phyloP scores from a whole-genome alignment of 2,113 vertebrate genomes.

The Cercopithecus mona region DNA sequence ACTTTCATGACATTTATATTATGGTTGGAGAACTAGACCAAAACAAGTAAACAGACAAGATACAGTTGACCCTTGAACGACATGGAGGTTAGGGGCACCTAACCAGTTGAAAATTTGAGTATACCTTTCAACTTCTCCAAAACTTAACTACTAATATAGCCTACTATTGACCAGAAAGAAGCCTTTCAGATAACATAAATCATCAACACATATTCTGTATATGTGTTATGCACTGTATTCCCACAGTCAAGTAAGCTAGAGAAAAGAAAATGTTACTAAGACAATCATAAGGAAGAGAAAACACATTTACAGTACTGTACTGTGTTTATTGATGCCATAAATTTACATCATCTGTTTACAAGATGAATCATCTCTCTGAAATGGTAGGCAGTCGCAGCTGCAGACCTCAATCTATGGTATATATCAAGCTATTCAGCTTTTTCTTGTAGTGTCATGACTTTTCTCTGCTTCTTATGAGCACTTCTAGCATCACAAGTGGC shows the following conservation, averaged over 20 bases:
- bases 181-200: neutral
- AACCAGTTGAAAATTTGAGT: neutral
- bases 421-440: neutral
- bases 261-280: neutral
- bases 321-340: neutral
- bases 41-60: slow-evolving; percentile 12
- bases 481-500: neutral
- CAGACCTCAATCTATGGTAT: neutral
- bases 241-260: neutral
- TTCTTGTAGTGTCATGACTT: neutral
- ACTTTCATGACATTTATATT: neutral
- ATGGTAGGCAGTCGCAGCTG: neutral
- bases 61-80: neutral
- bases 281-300: neutral
- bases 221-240: neutral
- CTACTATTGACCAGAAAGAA: neutral
- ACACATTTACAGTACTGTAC: neutral
- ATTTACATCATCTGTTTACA: neutral
- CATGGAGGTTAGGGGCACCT: neutral
- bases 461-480: neutral
- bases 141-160: neutral
- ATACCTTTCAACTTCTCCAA: neutral
- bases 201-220: neutral
- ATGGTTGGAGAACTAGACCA: neutral
- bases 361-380: neutral